Base-by-base conservation (phyloP, 2,797 vertebrate species). In the Sebastiscus albofasciatus region DNA sequence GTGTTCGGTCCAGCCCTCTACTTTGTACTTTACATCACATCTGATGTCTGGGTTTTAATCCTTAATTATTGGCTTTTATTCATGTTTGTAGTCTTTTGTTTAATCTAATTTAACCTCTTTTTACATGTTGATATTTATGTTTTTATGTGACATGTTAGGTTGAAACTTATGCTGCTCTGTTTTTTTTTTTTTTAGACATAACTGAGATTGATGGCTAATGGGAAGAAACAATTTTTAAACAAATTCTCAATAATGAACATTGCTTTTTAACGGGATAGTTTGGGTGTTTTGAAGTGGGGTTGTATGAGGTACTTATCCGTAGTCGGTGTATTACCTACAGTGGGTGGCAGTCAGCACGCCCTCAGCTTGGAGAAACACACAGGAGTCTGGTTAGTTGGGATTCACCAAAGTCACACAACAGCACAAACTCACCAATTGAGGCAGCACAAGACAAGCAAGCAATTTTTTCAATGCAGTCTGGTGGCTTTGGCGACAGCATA, bases 1-100 rank as follows among this genome's bases (percentile, higher is more conserved):
- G 24, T 56, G 12, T 62, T 64, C 2, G 1, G 8, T 49, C 16
- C 46, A 49, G 0, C 46, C 0, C 18, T 49, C 0, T 49, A 49
- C 46, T 52, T 49, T 49, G 1, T 66, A 65, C 20, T 60, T 39
- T 7, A 36, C 9, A 61, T 49, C 46, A 4, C 8, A 49, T 52
- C 20, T 52, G 20, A 52, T 9, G 49, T 52, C 49, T 52, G 20
- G 49, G 20, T 52, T 20, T 20, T 52, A 52, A 20, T 52, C 49
- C 20, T 52, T 52, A n/a, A 52, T 49, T 49, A 49, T 64, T 66
- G 22, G 13, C 4, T 49, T 65, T 36, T 59, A 20, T 22, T 56
- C 1, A 13, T n/a, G 20, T 84, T 22, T 60, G 4, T 22, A 52
- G 42, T n/a, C 13, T 49, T 55, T 49, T 20, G 2, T 18, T 56